Base-by-base conservation (phyloP, 92 coral and sea anemone genomes). In the Epizoanthus illoricatus region DNA sequence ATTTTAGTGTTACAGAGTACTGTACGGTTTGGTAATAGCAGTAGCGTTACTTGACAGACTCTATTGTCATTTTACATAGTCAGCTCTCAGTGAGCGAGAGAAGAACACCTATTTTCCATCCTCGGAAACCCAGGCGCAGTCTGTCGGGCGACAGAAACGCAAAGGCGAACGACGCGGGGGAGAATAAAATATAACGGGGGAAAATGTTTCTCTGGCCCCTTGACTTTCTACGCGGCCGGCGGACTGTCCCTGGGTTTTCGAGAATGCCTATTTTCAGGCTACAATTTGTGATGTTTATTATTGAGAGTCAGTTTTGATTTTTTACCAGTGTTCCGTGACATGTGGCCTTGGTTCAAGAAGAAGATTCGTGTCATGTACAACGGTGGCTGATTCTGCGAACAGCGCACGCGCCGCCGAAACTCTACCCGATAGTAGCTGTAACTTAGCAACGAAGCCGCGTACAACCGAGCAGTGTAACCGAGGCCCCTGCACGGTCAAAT, bases 401-500 rank as follows among this genome's bases (percentile, higher is more conserved):
- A 33, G 66, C 58, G 73, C 55, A 10, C 52, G 75, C 39, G 70
- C 71, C 54, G 71, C 74, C 43, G 71, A 67, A 75, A 42, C 69
- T 66, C 65, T 84, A 58, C 80, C 94, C 19, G 92, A 84, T 67
- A 85, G 91, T 9, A 87, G 81, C 88, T 92, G 97, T 65, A 74
- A 86, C 85, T 73, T 42, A 70, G 85, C 69, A 64, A 59, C 66
- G 4, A 93, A 87, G 63, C 96, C 99, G 23, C 75, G 56, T 49
- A 81, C 75, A 65, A 74, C 66, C 18, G 89, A 86, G 45, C 73
- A 74, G 28, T 96, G 99, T 69, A 91, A 88, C 87, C 94, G 88
- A 78, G 97, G 91, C 61, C 98, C 99, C 21, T 96, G 99, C 85
- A 87, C 89, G 18, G 96, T 85, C 59, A 81, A 74, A 42, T 96